Conservation (phyloP, 2,113 vertebrate genomes). For the Damaliscus lunatus region DNA sequence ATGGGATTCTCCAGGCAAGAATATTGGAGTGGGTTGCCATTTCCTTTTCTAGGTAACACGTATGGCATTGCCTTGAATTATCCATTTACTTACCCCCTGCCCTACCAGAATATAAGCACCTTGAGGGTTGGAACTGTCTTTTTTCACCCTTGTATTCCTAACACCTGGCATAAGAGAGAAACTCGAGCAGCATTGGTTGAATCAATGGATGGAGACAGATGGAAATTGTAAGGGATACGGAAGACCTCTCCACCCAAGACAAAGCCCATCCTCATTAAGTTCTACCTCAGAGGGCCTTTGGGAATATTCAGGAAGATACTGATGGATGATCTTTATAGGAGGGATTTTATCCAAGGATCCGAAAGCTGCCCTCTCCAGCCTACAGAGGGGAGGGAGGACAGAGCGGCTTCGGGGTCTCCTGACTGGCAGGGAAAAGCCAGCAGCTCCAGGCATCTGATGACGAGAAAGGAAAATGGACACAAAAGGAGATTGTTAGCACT, state of each 20-base stretch:
- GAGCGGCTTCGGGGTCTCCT: neutral
- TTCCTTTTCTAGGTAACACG: neutral
- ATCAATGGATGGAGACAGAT: neutral
- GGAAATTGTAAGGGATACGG: neutral
- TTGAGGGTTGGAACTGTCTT: neutral
- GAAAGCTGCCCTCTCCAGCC: neutral
- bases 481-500: neutral
- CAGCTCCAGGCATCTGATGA: neutral
- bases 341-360: fast-evolving
- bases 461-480: neutral
- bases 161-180: neutral
- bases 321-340: fast-evolving
- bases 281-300: neutral
- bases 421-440: neutral
- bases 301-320: neutral
- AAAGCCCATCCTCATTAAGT: neutral
- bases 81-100: neutral
- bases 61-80: neutral
- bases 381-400: neutral
- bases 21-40: neutral
- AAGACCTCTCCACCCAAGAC: neutral
- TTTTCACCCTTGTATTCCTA: neutral
- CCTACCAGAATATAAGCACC: neutral
- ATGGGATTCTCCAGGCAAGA: neutral
- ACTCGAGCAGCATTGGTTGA: neutral